Percentiles rank a stretch among this genome's conserved stretches.
Conservation (phyloP, 2,113 vertebrate species). For the Hyaena hyaena region DNA sequence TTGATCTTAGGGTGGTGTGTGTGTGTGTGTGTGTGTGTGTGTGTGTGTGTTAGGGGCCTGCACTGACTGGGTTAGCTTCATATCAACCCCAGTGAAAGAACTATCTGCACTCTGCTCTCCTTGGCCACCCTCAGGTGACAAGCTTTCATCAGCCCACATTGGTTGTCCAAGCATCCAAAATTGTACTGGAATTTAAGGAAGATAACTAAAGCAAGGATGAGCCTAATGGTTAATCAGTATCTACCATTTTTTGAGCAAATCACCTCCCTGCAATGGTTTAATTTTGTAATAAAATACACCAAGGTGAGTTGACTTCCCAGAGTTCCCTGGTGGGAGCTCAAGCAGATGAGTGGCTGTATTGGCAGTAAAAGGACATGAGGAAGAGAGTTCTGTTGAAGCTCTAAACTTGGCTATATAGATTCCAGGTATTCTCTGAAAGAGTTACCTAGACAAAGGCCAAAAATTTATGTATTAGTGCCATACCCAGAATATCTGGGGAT, state of each 20-base stretch:
- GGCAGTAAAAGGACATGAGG: not conserved
- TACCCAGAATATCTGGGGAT: slow-evolving; percentile 49
- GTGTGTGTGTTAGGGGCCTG: not conserved
- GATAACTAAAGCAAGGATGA: not conserved
- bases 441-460: slow-evolving; percentile 57
- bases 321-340: not conserved
- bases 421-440: slow-evolving; percentile 47
- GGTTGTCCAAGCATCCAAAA: not conserved
- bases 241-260: not conserved
- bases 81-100: not conserved
- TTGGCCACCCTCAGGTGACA: not conserved
- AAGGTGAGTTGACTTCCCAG: slow-evolving; percentile 20
- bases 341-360: not conserved
- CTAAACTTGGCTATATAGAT: slow-evolving; percentile 51
- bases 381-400: slow-evolving; percentile 3
- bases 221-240: not conserved
- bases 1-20: not conserved
- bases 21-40: not conserved
- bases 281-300: slow-evolving; percentile 20
- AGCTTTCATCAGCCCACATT: not conserved
- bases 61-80: not conserved
- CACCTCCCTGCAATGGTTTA: not conserved
- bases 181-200: slow-evolving; percentile 6
- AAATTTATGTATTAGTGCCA: slow-evolving; percentile 16
- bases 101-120: not conserved